Conservation (phyloP, 1,140 invertebrate genomes). For the Anastrepha ludens region DNA sequence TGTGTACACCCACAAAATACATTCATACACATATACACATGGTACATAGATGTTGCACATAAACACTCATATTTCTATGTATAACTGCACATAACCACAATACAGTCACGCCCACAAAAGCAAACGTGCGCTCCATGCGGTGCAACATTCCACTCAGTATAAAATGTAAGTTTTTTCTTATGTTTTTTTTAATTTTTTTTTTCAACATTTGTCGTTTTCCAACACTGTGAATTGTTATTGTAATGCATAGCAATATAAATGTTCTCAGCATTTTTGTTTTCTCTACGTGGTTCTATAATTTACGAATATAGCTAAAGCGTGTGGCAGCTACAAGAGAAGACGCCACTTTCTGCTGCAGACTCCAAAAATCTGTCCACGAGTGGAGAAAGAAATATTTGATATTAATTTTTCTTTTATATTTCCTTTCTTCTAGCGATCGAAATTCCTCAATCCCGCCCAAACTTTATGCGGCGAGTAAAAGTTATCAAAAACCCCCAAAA, state of each 20-base stretch:
- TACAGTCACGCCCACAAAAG: not conserved
- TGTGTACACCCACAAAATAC: not conserved
- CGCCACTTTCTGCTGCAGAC: too few relatives aligned
- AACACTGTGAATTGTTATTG: not conserved
- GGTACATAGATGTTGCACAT: not conserved
- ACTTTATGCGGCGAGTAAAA: too few relatives aligned
- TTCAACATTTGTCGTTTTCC: not conserved
- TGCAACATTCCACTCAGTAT: not conserved
- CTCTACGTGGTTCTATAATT: too few relatives aligned
- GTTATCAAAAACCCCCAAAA: too few relatives aligned
- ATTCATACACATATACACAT: not conserved
- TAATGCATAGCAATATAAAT: not conserved
- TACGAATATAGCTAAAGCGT: too few relatives aligned
- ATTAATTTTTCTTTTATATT: too few relatives aligned
- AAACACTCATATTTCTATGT: not conserved
- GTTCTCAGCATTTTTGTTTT: too few relatives aligned
- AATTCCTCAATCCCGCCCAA: too few relatives aligned
- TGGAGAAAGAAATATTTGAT: too few relatives aligned
- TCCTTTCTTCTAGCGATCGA: too few relatives aligned
- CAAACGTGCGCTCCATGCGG: not conserved
- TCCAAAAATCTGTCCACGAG: too few relatives aligned
- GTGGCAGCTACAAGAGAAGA: too few relatives aligned
- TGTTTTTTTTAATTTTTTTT: not conserved
- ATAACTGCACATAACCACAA: not conserved
- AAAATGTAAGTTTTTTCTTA: constrained; percentile 7